These are phyloP conservation scores for Harpalus rubripes DNA, from an alignment of 2,888 invertebrate genomes.

Conservation along the genomic window DNA sequence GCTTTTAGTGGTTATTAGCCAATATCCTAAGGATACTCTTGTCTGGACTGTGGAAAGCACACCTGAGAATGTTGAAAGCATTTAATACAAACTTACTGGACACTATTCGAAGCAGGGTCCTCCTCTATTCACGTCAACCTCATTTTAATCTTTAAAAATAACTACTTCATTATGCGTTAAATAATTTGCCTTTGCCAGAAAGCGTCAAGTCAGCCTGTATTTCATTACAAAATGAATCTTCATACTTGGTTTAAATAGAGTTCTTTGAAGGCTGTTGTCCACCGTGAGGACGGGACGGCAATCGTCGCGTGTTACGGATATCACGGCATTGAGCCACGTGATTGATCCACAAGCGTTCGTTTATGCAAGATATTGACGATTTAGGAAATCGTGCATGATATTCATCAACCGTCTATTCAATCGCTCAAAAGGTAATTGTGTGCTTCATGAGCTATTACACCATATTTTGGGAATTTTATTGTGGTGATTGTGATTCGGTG, in stretches of 20 bases:
- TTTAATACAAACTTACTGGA: too few relatives aligned
- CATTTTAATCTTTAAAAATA: conserved; percentile 34
- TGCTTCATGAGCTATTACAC: conserved; percentile 15
- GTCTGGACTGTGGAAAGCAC: too few relatives aligned
- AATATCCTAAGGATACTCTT: too few relatives aligned
- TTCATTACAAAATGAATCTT: conserved; percentile 47
- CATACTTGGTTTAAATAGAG: conserved; percentile 34
- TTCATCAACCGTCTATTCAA: conserved; percentile 48
- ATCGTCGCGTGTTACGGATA: conserved; percentile 14
- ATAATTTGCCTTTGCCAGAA: conserved; percentile 32
- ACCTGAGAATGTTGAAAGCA: too few relatives aligned
- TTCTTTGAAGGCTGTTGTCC: conserved; percentile 40
- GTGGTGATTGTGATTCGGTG: neutral
- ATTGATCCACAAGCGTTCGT: conserved; percentile 35
- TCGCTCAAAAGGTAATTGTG: conserved; percentile 1
- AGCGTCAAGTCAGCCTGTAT: conserved; percentile 33
- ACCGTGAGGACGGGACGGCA: neutral
- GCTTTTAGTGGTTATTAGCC: too few relatives aligned
- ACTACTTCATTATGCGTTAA: conserved; percentile 32
- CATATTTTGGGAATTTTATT: conserved; percentile 34
- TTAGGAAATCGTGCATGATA: conserved; percentile 59
- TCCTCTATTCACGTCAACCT: conserved; percentile 1
- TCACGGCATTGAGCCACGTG: conserved; percentile 10
- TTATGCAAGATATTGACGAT: conserved; percentile 53
- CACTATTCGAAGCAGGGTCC: too few relatives aligned